Conservation (phyloP, 2,888 invertebrate species). For the Oeneis ivallda region DNA sequence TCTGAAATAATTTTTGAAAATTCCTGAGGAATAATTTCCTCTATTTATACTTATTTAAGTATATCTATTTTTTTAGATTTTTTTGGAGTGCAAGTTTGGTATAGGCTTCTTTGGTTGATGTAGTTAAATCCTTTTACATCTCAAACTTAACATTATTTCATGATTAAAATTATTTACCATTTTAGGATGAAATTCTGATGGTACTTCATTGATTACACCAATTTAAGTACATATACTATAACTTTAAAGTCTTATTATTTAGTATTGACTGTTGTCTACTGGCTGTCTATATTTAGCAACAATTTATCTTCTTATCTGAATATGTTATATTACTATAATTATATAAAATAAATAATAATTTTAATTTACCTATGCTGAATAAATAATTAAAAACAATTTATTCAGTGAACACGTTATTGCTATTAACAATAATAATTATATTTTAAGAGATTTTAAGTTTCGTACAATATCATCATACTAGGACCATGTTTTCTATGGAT, state of each 20-base stretch:
- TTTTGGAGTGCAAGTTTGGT: neutral
- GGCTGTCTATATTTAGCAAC: conserved; percentile 12
- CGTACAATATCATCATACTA: conserved; percentile 1
- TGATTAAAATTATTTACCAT: neutral
- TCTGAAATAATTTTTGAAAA: no score
- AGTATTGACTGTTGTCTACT: conserved; percentile 17
- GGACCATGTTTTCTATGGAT: neutral
- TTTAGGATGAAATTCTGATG: neutral
- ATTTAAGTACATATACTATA: no score
- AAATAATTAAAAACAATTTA: conserved; percentile 24
- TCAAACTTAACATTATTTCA: neutral
- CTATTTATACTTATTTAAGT: no score
- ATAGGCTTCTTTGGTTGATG: neutral
- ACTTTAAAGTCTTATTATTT: neutral
- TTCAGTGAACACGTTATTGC: conserved; percentile 25
- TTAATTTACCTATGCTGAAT: conserved; percentile 22
- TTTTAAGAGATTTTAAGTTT: conserved; percentile 13
- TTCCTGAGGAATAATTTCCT: no score
- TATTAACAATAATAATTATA: conserved; percentile 20
- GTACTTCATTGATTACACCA: conserved; percentile 4
- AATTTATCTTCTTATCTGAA: conserved; percentile 9
- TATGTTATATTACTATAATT: conserved; percentile 6
- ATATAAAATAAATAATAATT: conserved; percentile 27
- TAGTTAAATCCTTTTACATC: neutral
- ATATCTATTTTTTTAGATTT: neutral